These are phyloP conservation scores for Numenius phaeopus DNA, from an alignment of 2,797 vertebrate species.

Conservation along the genomic window DNA sequence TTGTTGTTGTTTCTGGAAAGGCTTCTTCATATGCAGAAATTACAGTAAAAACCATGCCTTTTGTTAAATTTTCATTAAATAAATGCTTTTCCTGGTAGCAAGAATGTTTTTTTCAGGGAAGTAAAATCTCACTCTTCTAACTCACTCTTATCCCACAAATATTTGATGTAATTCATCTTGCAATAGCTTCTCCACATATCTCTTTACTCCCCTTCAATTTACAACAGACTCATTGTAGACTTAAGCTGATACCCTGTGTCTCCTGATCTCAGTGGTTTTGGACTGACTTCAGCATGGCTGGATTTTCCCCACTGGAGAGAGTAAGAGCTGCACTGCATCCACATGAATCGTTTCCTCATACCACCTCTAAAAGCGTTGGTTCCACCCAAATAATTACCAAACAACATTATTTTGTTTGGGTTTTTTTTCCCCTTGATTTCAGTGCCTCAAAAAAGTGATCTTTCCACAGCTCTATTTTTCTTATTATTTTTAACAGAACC, in stretches of 20 bases:
- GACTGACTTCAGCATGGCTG: background rate
- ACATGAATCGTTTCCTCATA: background rate
- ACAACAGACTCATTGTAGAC: background rate
- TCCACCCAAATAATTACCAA: background rate
- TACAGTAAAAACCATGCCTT: background rate
- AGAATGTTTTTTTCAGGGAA: background rate
- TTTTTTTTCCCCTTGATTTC: background rate
- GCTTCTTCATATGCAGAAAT: background rate
- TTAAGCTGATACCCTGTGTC: background rate
- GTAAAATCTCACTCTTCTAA: background rate
- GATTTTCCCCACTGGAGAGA: background rate
- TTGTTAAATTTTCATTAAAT: background rate
- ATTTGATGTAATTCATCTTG: background rate
- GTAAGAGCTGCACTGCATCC: background rate
- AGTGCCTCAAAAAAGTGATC: background rate
- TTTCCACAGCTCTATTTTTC: background rate
- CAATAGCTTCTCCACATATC: background rate
- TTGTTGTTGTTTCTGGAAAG: background rate
- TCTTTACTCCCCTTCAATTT: background rate
- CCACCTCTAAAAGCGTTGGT: background rate
- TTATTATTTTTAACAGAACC: background rate
- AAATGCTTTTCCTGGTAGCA: background rate
- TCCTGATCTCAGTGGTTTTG: background rate
- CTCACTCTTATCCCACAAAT: background rate
- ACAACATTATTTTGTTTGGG: background rate